Percentiles rank a stretch among this genome's conserved stretches.
phyloP scores from a whole-genome alignment of 2,888 invertebrate species.

The Vanessa cardui region DNA sequence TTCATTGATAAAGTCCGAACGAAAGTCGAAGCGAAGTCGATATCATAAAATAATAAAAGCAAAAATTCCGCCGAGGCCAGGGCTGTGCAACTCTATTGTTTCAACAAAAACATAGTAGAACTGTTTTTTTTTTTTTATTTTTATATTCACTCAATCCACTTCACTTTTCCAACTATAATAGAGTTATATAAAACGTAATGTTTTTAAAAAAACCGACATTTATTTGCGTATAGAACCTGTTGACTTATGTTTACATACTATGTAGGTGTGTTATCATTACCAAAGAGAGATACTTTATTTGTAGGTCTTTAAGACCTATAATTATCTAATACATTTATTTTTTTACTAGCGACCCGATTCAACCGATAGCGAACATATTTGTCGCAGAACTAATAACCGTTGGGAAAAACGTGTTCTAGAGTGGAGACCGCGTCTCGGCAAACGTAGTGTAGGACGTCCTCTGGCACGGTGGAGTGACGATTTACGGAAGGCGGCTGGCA shows the following conservation, averaged over 20 bases:
- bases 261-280: conserved; percentile 7
- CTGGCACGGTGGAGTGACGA: too few relatives aligned
- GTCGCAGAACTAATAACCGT: too few relatives aligned
- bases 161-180: conserved; percentile 1
- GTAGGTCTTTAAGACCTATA: too few relatives aligned
- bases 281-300: too few relatives aligned
- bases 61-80: background rate
- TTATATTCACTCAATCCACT: background rate
- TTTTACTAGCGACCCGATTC: too few relatives aligned
- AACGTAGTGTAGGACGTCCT: too few relatives aligned
- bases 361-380: too few relatives aligned
- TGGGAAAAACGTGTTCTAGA: too few relatives aligned
- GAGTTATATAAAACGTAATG: background rate
- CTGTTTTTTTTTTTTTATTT: background rate
- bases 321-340: too few relatives aligned
- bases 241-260: background rate
- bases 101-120: background rate
- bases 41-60: conserved; percentile 4
- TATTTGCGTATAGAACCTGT: background rate
- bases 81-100: background rate
- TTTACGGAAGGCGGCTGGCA: too few relatives aligned
- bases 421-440: too few relatives aligned
- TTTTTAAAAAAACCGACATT: background rate
- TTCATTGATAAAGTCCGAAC: background rate
- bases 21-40: background rate